A percentile compares a stretch with the other conserved stretches of the same genome.
phyloP scores from a whole-genome alignment of 2,888 invertebrate genomes.

The Chromoteleia sp. region DNA sequence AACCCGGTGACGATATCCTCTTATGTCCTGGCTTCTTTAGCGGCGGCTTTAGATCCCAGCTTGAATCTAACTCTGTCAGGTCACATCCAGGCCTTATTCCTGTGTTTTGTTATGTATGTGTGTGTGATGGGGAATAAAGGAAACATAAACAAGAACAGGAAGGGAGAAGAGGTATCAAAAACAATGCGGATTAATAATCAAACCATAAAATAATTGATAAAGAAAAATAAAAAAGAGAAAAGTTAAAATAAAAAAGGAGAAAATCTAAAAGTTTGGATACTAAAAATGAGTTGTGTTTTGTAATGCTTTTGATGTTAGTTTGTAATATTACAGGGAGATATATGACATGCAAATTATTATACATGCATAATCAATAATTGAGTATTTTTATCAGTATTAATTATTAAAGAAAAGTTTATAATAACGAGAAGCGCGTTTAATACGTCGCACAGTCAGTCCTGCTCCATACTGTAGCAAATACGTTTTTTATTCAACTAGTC shows the following conservation, averaged over 20 bases:
- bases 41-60: constrained; percentile 86
- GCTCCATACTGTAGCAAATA: too few relatives aligned
- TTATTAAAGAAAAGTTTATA: too few relatives aligned
- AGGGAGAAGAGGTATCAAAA: constrained; percentile 33
- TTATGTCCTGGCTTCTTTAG: constrained; percentile 81
- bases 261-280: constrained; percentile 22
- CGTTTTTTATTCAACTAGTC: too few relatives aligned
- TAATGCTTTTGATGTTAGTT: neutral
- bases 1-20: constrained; percentile 78
- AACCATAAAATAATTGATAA: constrained; percentile 38
- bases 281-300: neutral
- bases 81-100: constrained; percentile 94
- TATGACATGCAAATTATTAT: too few relatives aligned
- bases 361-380: too few relatives aligned
- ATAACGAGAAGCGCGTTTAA: too few relatives aligned
- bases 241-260: constrained; percentile 32
- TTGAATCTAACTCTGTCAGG: constrained; percentile 91
- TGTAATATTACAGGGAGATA: too few relatives aligned
- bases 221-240: constrained; percentile 36
- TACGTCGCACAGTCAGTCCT: too few relatives aligned
- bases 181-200: constrained; percentile 52
- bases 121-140: constrained; percentile 79
- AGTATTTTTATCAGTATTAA: too few relatives aligned
- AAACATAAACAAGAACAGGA: constrained; percentile 72
- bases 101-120: constrained; percentile 82